phyloP scores from a whole-genome alignment of 2,888 invertebrate species.

The Amitus sp. region DNA sequence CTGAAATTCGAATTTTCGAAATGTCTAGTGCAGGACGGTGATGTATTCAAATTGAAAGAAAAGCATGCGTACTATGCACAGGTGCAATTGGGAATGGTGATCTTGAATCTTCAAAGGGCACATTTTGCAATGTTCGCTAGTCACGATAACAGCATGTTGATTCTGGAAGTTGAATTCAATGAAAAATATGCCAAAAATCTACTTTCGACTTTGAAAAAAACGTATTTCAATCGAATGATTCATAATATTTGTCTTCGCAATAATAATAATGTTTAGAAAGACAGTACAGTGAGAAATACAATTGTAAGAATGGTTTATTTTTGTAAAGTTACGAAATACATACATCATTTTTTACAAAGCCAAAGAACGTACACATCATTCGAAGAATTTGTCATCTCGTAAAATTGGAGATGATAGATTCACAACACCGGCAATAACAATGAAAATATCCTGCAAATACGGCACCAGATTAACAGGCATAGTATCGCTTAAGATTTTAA shows the following conservation, averaged over 20 bases:
- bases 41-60: slow-evolving; percentile 6
- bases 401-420: slow-evolving; percentile 19
- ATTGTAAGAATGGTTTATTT: too few relatives aligned
- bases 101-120: slow-evolving; percentile 10
- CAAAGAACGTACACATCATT: too few relatives aligned
- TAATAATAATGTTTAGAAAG: too few relatives aligned
- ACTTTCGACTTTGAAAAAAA: too few relatives aligned
- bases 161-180: too few relatives aligned
- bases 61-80: slow-evolving; percentile 23
- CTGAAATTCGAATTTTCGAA: not conserved
- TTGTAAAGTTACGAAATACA: not conserved
- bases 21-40: not conserved
- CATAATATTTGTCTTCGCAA: too few relatives aligned
- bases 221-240: too few relatives aligned
- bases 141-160: not conserved
- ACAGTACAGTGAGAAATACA: too few relatives aligned
- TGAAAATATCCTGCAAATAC: slow-evolving; percentile 20
- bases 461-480: slow-evolving; percentile 16
- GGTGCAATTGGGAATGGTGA: slow-evolving; percentile 16
- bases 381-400: slow-evolving; percentile 14
- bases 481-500: slow-evolving; percentile 22
- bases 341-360: not conserved
- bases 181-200: too few relatives aligned
- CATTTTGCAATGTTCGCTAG: slow-evolving; percentile 14
- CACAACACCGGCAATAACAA: slow-evolving; percentile 13